Evolutionary conservation across 2,113 vertebrate species (phyloP), one percentile per base, ranked within the genome.

Genomic region (Saimiri boliviensis): DNA sequence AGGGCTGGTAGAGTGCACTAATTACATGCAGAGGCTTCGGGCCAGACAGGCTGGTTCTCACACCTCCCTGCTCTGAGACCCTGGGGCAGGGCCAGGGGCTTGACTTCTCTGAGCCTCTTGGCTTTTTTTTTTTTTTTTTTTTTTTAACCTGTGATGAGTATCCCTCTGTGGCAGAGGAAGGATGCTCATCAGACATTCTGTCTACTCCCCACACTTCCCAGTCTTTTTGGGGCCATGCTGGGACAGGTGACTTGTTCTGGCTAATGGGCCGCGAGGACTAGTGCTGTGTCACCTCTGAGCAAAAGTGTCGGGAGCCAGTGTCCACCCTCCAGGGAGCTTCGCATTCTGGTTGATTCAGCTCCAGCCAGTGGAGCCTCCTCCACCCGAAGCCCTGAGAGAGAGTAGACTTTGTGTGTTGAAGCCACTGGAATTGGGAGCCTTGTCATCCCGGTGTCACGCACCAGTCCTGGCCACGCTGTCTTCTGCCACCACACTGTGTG

Each of bases 391-490:
- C 58, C 73, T 30, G 35, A 49, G 30, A 35, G 17, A 40, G 60
- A 63, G 54, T 16, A 40, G 6, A 32, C 54, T 83, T 63, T 35
- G 45, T 12, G 11, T 12, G 16, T 27, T 54, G 23, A 32, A 77
- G 54, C 30, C 73, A 32, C 54, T 27, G 32, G 14, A 63, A 49
- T 37, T 60, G 35, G 35, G 58, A 16, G 32, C 8, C 1, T 74
- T 49, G 35, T 63, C 9, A 37, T 35, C 42, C 58, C 6, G 71
- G 17, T 4, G 9, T 20, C 49, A 47, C 1, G 3, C 0, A 0
- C 16, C 49, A 60, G 66, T 58, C 66, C 63, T 30, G 30, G n/a
- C 73, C 37, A 19, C 20, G 4, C 8, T n/a, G 32, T 56, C 21
- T 79, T 52, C 76, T 35, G 19, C 32, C 47, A 21, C 17, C 32